Percentiles rank a stretch among this genome's conserved stretches.
These are phyloP conservation scores for Drosophila helvetica DNA, from an alignment of 2,888 invertebrate species.

Conservation along the genomic window DNA sequence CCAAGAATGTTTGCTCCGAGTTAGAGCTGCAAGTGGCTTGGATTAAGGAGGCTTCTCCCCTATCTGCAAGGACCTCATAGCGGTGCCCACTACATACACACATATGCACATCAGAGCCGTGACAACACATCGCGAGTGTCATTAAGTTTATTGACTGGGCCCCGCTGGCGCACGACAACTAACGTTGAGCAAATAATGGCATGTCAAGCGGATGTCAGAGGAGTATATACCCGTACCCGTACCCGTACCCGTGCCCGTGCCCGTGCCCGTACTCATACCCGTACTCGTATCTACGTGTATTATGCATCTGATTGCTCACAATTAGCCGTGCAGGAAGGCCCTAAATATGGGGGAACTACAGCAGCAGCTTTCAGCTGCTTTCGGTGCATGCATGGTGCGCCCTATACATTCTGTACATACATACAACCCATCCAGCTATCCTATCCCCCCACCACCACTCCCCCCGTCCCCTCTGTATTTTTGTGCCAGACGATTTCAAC, in stretches of 20 bases:
- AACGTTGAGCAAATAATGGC: not conserved
- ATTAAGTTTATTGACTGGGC: constrained; percentile 14
- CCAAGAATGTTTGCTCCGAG: too few relatives aligned
- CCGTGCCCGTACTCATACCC: too few relatives aligned
- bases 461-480: not conserved
- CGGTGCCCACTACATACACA: too few relatives aligned
- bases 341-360: too few relatives aligned
- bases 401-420: too few relatives aligned
- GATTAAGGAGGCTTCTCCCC: too few relatives aligned
- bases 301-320: not conserved
- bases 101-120: not conserved
- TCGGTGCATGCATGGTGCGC: too few relatives aligned
- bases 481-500: constrained; percentile 47
- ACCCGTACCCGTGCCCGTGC: not conserved
- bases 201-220: not conserved
- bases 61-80: too few relatives aligned
- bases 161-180: not conserved
- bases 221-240: not conserved
- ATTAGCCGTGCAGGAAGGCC: not conserved
- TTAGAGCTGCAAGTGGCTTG: too few relatives aligned
- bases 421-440: too few relatives aligned
- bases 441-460: too few relatives aligned
- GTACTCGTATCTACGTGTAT: not conserved
- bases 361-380: too few relatives aligned
- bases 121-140: not conserved